These are phyloP conservation scores for Neogobius melanostomus DNA, from an alignment of 2,113 vertebrate species.

Conservation along the genomic window DNA sequence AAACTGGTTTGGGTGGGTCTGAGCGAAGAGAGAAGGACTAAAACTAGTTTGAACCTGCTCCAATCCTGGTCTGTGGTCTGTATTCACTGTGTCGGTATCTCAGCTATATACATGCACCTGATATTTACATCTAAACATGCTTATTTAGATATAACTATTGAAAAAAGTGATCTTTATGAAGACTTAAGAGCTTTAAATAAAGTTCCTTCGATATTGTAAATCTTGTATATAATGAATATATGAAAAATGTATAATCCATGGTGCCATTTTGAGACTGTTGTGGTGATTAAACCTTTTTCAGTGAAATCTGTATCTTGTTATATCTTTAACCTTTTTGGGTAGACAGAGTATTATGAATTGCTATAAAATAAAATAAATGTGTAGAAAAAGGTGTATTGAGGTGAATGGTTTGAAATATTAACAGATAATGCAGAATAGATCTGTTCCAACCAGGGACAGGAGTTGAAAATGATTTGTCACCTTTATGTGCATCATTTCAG, in stretches of 20 bases:
- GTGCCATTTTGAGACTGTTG: background rate
- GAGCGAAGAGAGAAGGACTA: slow-evolving; percentile 33
- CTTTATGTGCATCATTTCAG: too few species aligned
- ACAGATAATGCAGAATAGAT: too few species aligned
- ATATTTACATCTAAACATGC: slow-evolving; percentile 26
- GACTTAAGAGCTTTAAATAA: background rate
- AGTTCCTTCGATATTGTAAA: background rate
- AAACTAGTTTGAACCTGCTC: slow-evolving; percentile 48
- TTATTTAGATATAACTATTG: background rate
- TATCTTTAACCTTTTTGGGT: background rate
- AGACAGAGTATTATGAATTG: background rate
- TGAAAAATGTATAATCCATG: background rate
- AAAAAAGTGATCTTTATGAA: background rate
- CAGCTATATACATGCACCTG: background rate
- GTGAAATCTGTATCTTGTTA: background rate
- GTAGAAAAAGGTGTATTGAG: too few species aligned
- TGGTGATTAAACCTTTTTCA: background rate
- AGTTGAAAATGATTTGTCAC: too few species aligned
- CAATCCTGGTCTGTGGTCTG: slow-evolving; percentile 5
- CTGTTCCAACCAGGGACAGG: too few species aligned
- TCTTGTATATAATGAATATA: background rate
- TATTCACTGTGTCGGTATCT: background rate
- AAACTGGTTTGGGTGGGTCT: slow-evolving; percentile 57
- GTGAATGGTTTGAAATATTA: too few species aligned
- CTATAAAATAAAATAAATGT: background rate